These are phyloP conservation scores for Anguilla obscura DNA, from an alignment of 2,797 vertebrate species.

Conservation along the genomic window DNA sequence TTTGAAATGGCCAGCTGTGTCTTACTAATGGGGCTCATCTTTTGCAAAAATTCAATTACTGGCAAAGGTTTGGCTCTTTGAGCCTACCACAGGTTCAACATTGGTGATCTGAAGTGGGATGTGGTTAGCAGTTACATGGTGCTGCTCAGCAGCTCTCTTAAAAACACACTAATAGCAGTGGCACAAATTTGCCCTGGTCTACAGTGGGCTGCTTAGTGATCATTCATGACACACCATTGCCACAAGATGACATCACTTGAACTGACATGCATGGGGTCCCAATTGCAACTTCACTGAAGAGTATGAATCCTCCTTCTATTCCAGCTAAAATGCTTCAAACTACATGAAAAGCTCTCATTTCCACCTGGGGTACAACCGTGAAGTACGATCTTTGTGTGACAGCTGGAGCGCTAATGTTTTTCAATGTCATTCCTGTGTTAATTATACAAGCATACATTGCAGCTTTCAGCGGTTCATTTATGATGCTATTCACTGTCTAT, in stretches of 20 bases:
- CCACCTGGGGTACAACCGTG: not conserved
- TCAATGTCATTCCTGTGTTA: not conserved
- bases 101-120: not conserved
- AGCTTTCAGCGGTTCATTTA: not conserved
- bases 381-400: not conserved
- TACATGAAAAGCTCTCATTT: not conserved
- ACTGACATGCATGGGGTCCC: not conserved
- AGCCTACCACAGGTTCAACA: not conserved
- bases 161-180: not conserved
- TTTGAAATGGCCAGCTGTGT: not conserved
- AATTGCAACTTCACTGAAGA: not conserved
- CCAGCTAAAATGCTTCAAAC: not conserved
- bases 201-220: not conserved
- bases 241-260: not conserved
- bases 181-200: not conserved
- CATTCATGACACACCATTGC: not conserved
- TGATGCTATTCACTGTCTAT: not conserved
- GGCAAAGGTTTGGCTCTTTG: not conserved
- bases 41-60: not conserved
- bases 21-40: not conserved
- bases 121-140: not conserved
- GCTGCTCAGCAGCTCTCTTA: not conserved
- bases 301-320: not conserved
- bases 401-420: not conserved
- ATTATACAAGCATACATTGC: not conserved